phyloP scores from a whole-genome alignment of 53 echinoderm and acorn worm species.

The Glandiceps talaboti region DNA sequence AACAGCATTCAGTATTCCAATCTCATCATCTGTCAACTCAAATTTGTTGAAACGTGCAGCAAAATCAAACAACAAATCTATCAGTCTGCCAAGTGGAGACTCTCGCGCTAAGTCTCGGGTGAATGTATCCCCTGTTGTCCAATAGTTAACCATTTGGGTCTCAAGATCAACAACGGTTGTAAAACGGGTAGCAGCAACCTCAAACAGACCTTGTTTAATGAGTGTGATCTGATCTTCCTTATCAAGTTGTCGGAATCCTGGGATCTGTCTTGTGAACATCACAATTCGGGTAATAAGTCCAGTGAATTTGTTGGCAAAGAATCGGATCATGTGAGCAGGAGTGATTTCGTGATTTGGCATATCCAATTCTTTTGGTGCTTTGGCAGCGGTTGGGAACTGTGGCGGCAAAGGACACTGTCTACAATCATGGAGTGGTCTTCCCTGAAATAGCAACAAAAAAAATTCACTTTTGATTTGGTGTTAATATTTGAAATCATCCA shows the following conservation, averaged over 20 bases:
- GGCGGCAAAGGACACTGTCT: conserved; percentile 75
- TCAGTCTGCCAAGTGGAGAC: conserved; percentile 92
- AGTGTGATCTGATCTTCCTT: conserved; percentile 95
- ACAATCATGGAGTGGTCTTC: conserved; percentile 55
- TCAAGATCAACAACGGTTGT: conserved; percentile 78
- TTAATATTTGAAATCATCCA: no score
- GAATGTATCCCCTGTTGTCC: conserved; percentile 96
- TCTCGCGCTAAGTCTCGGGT: conserved; percentile 71
- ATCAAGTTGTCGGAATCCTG: conserved; percentile 85
- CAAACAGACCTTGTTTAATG: conserved; percentile 95
- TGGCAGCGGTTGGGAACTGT: conserved; percentile 74
- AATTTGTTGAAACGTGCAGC: conserved; percentile 77
- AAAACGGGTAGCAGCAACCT: conserved; percentile 86
- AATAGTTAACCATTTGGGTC: conserved; percentile 88
- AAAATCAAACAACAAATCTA: conserved; percentile 93
- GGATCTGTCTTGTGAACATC: conserved; percentile 95
- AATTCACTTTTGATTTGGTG: no score
- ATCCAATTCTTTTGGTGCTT: conserved; percentile 78
- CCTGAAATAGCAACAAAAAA: no score
- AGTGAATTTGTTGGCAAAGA: conserved; percentile 99
- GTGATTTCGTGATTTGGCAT: conserved; percentile 45
- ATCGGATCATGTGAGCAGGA: conserved; percentile 86
- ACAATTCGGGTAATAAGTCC: conserved; percentile 96
- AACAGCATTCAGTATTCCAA: conserved; percentile 75
- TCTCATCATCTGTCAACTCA: conserved; percentile 90